Conservation (phyloP, 37 sponge, comb jelly and placozoan genomes). For the Halisarca cf. caerulea region DNA sequence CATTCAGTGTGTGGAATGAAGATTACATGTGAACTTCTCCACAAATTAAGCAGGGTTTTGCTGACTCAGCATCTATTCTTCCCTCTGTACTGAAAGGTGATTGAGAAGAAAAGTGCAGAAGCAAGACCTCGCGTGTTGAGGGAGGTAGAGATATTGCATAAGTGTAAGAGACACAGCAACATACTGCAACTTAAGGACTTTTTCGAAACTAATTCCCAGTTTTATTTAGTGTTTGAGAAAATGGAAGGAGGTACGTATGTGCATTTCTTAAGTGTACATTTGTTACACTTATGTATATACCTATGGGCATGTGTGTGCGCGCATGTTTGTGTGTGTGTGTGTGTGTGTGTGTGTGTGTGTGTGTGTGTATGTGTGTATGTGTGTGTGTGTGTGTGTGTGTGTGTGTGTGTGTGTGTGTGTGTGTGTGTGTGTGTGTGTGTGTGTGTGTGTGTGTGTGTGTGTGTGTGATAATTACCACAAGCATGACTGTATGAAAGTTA, state of each 20-base stretch:
- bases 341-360: conserved; percentile 32
- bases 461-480: too few species aligned
- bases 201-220: conserved; percentile 51
- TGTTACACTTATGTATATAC: too few species aligned
- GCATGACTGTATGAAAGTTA: too few species aligned
- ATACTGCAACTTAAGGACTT: conserved; percentile 56
- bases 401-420: conserved; percentile 17
- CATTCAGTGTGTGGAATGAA: too few species aligned
- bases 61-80: too few species aligned
- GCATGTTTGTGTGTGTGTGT: conserved; percentile 21
- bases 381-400: too few species aligned
- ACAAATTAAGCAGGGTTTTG: too few species aligned
- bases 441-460: too few species aligned
- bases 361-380: conserved; percentile 20
- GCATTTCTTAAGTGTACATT: not conserved
- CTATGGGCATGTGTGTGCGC: not conserved
- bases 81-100: not conserved
- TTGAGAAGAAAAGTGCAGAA: not conserved
- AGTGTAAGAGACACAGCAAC: conserved; percentile 50
- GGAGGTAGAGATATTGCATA: conserved; percentile 85
- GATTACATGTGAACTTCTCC: too few species aligned
- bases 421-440: too few species aligned
- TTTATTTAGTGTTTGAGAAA: conserved; percentile 66
- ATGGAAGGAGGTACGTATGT: conserved; percentile 51
- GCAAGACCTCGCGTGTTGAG: conserved; percentile 71